phyloP scores from a whole-genome alignment of 2,113 vertebrate species.

The Trogon surrucura region DNA sequence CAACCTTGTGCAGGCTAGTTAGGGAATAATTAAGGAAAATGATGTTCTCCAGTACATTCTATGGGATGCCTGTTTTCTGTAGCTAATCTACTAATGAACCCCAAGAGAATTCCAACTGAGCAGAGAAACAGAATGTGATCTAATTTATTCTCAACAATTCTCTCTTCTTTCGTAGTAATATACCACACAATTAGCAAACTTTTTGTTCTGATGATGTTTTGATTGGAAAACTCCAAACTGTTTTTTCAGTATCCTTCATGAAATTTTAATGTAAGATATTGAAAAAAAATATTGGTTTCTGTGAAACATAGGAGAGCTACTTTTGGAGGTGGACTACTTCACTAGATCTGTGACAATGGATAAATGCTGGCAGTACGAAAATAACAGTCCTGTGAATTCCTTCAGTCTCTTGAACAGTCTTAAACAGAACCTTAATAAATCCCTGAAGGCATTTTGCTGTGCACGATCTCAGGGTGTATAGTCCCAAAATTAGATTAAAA shows the following conservation, averaged over 20 bases:
- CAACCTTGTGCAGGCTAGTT: conserved; percentile 39
- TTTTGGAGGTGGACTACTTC: neutral
- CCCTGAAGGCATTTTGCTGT: neutral
- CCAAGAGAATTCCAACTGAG: conserved; percentile 44
- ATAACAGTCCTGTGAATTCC: neutral
- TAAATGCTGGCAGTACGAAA: neutral
- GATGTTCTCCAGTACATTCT: conserved; percentile 9
- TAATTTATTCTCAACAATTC: conserved; percentile 51
- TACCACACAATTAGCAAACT: conserved; percentile 24
- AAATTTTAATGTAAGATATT: neutral
- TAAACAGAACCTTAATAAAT: neutral
- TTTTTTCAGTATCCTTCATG: neutral
- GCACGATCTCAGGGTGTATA: neutral
- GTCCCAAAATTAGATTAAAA: neutral
- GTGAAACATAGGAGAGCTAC: neutral
- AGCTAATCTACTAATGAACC: conserved; percentile 62
- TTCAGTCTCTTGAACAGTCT: neutral
- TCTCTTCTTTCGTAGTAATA: conserved; percentile 31
- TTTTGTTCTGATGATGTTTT: conserved; percentile 43
- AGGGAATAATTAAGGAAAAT: conserved; percentile 66
- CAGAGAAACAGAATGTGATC: conserved; percentile 51
- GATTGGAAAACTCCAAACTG: conserved; percentile 20
- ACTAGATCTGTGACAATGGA: neutral
- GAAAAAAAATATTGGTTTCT: conserved; percentile 29
- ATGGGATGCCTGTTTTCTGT: conserved; percentile 44